Conservation (phyloP, 2,113 vertebrate species). For the Scatophagus argus region DNA sequence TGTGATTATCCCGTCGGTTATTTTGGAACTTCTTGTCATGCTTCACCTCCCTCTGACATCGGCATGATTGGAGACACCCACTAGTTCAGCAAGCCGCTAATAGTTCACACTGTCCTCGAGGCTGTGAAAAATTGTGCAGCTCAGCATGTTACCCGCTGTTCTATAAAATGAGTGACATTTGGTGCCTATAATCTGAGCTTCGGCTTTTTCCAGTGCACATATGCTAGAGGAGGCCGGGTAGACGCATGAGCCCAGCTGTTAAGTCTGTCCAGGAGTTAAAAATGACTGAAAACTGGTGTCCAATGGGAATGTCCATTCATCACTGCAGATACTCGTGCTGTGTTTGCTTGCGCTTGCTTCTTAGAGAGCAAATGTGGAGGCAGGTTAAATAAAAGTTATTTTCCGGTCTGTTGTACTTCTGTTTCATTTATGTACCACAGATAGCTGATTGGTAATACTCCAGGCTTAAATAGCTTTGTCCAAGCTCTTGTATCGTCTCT, state of each 20-base stretch:
- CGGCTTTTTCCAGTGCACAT: conserved; percentile 66
- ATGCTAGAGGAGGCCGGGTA: conserved; percentile 47
- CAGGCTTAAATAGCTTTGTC: conserved; percentile 50
- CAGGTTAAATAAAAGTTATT: conserved; percentile 69
- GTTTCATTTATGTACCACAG: conserved; percentile 48
- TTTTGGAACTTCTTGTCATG: conserved; percentile 78
- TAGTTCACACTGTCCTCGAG: conserved; percentile 62
- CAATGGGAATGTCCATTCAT: conserved; percentile 71
- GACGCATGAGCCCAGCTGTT: conserved; percentile 80
- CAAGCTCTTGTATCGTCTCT: conserved; percentile 39
- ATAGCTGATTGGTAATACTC: conserved; percentile 57
- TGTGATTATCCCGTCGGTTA: conserved; percentile 72
- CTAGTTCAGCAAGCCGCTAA: conserved; percentile 50
- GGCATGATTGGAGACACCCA: conserved; percentile 53
- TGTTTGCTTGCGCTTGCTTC: conserved; percentile 54
- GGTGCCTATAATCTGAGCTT: conserved; percentile 67
- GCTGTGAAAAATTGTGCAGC: conserved; percentile 44
- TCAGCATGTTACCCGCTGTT: conserved; percentile 76
- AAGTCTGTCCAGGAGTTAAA: conserved; percentile 78
- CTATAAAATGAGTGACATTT: conserved; percentile 68
- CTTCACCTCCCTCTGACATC: conserved; percentile 57
- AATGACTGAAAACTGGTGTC: conserved; percentile 75
- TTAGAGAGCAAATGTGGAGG: conserved; percentile 67
- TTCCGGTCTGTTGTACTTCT: conserved; percentile 50
- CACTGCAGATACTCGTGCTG: conserved; percentile 64